phyloP scores from a whole-genome alignment of 2,113 vertebrate species.

The Cheilinus undulatus region DNA sequence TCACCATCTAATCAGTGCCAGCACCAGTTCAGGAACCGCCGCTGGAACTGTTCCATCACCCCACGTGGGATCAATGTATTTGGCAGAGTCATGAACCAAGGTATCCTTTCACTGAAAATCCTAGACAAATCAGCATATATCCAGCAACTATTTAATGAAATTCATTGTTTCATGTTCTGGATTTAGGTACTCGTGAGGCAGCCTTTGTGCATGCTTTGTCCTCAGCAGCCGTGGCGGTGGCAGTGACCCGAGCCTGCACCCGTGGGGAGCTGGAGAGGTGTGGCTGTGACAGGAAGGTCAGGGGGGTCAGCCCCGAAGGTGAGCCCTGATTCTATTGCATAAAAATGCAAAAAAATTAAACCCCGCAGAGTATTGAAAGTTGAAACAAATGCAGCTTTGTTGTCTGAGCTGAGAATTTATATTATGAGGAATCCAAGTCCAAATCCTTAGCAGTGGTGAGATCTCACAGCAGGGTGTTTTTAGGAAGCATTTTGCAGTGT shows the following conservation, averaged over 20 bases:
- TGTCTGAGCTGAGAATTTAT: neutral
- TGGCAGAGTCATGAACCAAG: slow-evolving; percentile 83
- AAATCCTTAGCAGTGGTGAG: neutral
- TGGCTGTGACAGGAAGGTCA: slow-evolving; percentile 84
- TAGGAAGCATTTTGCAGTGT: no score
- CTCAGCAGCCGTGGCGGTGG: slow-evolving; percentile 78
- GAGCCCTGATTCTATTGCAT: slow-evolving; percentile 51
- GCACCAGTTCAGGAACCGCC: slow-evolving; percentile 81
- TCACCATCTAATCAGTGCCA: slow-evolving; percentile 74
- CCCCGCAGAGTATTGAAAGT: slow-evolving; percentile 1
- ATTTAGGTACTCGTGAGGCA: slow-evolving; percentile 81
- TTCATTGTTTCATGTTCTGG: neutral
- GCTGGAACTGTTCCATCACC: slow-evolving; percentile 87
- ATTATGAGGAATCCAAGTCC: neutral
- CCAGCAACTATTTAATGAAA: neutral
- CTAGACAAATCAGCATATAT: neutral
- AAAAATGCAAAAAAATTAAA: slow-evolving; percentile 23
- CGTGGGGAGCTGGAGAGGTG: slow-evolving; percentile 83
- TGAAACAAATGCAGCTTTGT: neutral
- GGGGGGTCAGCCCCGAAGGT: slow-evolving; percentile 85
- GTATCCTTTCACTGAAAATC: slow-evolving; percentile 46
- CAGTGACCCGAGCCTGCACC: slow-evolving; percentile 85
- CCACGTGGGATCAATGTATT: slow-evolving; percentile 86
- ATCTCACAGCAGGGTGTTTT: neutral
- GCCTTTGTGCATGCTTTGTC: slow-evolving; percentile 83